phyloP scores from a whole-genome alignment of 1,140 invertebrate species.

The Drosophila trapezifrons region DNA sequence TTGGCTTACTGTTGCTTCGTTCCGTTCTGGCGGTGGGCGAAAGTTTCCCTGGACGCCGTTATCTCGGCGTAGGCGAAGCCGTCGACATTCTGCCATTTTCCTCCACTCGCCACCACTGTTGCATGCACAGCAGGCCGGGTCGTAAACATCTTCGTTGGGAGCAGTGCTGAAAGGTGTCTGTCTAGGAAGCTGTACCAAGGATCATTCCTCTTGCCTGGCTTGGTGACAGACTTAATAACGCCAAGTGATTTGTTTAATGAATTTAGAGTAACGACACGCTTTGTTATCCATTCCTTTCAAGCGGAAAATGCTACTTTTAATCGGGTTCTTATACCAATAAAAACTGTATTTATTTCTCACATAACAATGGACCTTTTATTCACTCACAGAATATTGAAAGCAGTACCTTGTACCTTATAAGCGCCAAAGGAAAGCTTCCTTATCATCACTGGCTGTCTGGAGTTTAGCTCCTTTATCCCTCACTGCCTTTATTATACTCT shows the following conservation, averaged over 20 bases:
- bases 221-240: background rate
- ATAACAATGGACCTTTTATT: background rate
- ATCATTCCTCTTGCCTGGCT: background rate
- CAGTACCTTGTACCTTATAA: conserved; percentile 4
- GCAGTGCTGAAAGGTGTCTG: conserved; percentile 12
- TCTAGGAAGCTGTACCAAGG: conserved; percentile 5
- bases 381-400: background rate
- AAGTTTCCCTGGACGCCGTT: conserved; percentile 49
- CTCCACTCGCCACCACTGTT: conserved; percentile 48
- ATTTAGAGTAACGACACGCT: background rate
- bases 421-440: background rate
- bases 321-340: background rate
- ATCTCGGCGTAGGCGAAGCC: conserved; percentile 40
- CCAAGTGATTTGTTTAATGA: background rate
- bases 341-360: background rate
- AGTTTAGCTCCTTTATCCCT: conserved; percentile 13
- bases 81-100: conserved; percentile 35
- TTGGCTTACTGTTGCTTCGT: conserved; percentile 66
- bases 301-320: background rate
- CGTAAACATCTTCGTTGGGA: conserved; percentile 39
- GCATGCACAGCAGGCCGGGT: conserved; percentile 51
- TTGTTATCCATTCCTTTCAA: background rate
- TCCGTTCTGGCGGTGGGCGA: conserved; percentile 30
- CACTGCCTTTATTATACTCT: conserved; percentile 34
- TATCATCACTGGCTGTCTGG: conserved; percentile 16